Percentiles rank a stretch among this genome's conserved stretches.
These are phyloP conservation scores for Hucho hucho DNA, from an alignment of 2,113 vertebrate species.

Conservation along the genomic window DNA sequence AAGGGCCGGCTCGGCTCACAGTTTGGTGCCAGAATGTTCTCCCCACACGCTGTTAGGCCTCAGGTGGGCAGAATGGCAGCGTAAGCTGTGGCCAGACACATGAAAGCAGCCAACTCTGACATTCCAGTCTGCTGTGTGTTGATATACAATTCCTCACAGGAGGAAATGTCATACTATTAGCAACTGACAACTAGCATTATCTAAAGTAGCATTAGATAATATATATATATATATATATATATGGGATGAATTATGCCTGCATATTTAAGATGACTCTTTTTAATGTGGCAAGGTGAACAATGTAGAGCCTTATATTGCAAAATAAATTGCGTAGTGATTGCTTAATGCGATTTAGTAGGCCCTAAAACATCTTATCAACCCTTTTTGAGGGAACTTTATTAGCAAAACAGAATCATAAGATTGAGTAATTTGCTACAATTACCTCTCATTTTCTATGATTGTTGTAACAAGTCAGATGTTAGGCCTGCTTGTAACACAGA, in stretches of 20 bases:
- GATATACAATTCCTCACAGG: background rate
- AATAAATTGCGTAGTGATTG: background rate
- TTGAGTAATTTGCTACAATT: background rate
- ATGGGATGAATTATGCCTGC: background rate
- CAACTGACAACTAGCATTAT: background rate
- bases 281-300: background rate
- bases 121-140: background rate
- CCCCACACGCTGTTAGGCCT: constrained; percentile 7
- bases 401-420: background rate
- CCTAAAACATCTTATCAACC: background rate
- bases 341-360: no score
- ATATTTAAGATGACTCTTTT: background rate
- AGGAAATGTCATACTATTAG: background rate
- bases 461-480: background rate
- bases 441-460: background rate
- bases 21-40: constrained; percentile 43
- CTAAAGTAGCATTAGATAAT: background rate
- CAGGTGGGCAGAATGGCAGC: background rate
- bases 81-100: background rate
- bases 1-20: constrained; percentile 24
- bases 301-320: background rate
- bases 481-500: background rate
- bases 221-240: background rate
- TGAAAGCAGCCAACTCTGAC: background rate
- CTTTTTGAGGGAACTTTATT: background rate